Conservation (phyloP, 2,888 invertebrate genomes). For the Aphrophora alni region DNA sequence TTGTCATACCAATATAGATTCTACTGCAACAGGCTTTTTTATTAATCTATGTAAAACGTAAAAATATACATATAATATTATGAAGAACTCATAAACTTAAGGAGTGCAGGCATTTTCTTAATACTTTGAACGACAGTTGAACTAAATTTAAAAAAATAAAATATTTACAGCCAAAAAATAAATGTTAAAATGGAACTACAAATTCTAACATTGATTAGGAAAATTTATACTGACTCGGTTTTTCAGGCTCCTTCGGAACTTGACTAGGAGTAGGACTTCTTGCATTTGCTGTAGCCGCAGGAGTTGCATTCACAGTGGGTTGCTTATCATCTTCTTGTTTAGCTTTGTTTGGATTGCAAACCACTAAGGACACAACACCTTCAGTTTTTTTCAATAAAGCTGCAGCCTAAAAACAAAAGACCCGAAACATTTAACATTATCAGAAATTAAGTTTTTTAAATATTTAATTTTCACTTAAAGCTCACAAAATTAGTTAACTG, state of each 20-base stretch:
- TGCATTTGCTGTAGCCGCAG: constrained; percentile 14
- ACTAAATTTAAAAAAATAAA: not conserved
- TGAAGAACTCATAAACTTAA: too few relatives aligned
- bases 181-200: too few relatives aligned
- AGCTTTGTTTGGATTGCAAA: constrained; percentile 84
- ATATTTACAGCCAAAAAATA: too few relatives aligned
- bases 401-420: constrained; percentile 72
- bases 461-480: too few relatives aligned
- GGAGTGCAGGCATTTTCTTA: too few relatives aligned
- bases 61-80: too few relatives aligned
- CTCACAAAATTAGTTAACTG: too few relatives aligned
- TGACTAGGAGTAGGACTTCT: constrained; percentile 46
- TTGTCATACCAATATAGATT: too few relatives aligned
- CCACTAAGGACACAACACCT: constrained; percentile 81
- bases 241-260: constrained; percentile 57
- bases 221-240: constrained; percentile 57
- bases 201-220: not conserved
- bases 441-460: too few relatives aligned
- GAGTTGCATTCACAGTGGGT: not conserved
- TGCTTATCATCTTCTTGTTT: constrained; percentile 62
- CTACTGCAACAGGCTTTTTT: too few relatives aligned
- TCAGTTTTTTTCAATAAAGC: constrained; percentile 84
- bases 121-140: not conserved
- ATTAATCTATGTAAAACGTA: too few relatives aligned
- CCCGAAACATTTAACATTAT: too few relatives aligned